phyloP scores from a whole-genome alignment of 1,140 invertebrate genomes.

The Eueides isabella region DNA sequence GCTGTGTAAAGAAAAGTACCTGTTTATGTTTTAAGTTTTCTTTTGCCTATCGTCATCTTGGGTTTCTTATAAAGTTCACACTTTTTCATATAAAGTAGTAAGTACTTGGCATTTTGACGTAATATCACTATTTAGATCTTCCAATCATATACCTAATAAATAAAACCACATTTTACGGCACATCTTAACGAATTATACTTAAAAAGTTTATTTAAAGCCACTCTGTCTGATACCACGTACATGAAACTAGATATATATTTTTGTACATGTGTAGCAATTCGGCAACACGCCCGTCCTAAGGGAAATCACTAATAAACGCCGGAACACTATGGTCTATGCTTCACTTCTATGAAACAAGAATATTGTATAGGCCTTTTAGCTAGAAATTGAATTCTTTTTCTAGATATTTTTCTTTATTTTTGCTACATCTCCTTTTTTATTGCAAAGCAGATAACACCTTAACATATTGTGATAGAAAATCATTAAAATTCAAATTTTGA shows the following conservation, averaged over 20 bases:
- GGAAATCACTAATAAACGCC: conserved; percentile 37
- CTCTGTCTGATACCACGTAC: neutral
- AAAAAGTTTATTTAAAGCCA: neutral
- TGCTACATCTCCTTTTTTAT: no score
- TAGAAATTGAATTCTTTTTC: conserved; percentile 11
- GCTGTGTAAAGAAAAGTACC: no score
- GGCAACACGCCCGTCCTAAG: conserved; percentile 8
- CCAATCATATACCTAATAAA: no score
- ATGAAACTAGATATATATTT: neutral
- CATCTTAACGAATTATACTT: neutral
- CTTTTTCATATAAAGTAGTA: no score
- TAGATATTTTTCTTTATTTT: neutral
- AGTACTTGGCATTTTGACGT: no score
- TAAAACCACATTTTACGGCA: neutral
- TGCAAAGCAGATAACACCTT: no score
- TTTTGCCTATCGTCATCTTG: no score
- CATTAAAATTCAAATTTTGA: no score
- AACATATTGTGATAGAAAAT: no score
- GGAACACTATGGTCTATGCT: conserved; percentile 16
- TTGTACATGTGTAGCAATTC: conserved; percentile 31
- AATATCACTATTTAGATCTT: no score
- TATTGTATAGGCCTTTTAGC: neutral
- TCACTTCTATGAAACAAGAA: conserved; percentile 20
- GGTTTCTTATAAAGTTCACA: no score
- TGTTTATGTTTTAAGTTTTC: no score